phyloP scores from a whole-genome alignment of 2,113 vertebrate species.

The Taurulus bubalis region DNA sequence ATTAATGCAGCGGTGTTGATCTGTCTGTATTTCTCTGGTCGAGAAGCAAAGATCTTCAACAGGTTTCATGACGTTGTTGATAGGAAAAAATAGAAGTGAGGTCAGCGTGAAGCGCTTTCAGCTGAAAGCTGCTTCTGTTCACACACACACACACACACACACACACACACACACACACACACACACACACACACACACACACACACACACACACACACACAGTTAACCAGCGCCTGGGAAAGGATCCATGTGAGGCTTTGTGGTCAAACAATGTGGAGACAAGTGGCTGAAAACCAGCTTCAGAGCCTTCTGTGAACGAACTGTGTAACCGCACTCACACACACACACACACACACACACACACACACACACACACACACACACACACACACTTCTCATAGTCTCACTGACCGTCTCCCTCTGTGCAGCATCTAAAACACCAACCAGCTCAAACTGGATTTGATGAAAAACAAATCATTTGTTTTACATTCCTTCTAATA shows the following conservation, averaged over 20 bases:
- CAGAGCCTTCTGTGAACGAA: conserved; percentile 4
- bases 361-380: not conserved
- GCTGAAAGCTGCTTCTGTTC: not conserved
- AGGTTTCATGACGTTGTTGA: not conserved
- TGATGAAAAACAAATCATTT: not conserved
- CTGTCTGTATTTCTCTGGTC: no score
- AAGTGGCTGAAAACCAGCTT: conserved; percentile 20
- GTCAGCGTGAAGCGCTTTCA: not conserved
- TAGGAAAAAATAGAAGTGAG: not conserved
- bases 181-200: not conserved
- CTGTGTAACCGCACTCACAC: not conserved
- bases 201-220: not conserved
- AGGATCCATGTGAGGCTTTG: conserved; percentile 12
- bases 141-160: not conserved
- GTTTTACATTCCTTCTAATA: not conserved
- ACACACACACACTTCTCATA: not conserved
- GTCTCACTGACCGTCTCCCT: not conserved
- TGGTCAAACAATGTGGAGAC: not conserved
- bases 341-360: not conserved
- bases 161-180: not conserved
- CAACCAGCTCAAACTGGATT: conserved; percentile 5
- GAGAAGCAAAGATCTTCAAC: not conserved
- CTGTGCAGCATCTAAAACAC: not conserved
- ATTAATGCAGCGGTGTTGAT: no score
- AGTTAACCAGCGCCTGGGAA: not conserved